phyloP scores from a whole-genome alignment of 1,140 invertebrate species.

The Aethina tumida region DNA sequence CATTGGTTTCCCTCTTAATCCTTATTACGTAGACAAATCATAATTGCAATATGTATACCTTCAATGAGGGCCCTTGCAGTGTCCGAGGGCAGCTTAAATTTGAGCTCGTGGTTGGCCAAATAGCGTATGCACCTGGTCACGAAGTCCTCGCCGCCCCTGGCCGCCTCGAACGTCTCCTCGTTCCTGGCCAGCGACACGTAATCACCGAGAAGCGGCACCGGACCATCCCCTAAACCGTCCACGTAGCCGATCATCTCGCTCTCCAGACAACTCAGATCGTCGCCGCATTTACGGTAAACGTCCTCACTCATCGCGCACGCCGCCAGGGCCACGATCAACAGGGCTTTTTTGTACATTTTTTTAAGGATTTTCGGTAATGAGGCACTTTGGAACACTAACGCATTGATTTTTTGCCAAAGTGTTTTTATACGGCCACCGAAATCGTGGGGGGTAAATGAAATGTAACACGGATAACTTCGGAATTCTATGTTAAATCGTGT shows the following conservation, averaged over 20 bases:
- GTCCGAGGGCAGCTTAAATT: conserved; percentile 31
- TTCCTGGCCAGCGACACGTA: conserved; percentile 30
- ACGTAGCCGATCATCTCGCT: conserved; percentile 36
- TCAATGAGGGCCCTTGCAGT: conserved; percentile 21
- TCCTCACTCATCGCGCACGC: too few species aligned
- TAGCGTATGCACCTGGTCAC: conserved; percentile 35
- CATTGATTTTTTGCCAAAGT: too few species aligned
- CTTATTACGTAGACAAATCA: too few species aligned
- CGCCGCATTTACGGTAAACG: conserved; percentile 18
- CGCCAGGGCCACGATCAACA: conserved; percentile 3
- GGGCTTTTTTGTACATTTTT: conserved; percentile 5
- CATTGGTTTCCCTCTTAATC: too few species aligned
- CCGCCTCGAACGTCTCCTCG: conserved; percentile 27
- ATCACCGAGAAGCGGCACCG: conserved; percentile 35
- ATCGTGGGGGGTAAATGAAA: too few species aligned
- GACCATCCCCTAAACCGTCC: conserved; percentile 35
- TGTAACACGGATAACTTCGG: too few species aligned
- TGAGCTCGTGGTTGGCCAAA: conserved; percentile 35
- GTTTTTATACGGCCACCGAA: too few species aligned
- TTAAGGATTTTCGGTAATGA: background rate
- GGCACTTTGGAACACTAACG: too few species aligned
- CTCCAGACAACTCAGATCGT: conserved; percentile 28
- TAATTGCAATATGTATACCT: too few species aligned
- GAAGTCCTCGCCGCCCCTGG: conserved; percentile 12
- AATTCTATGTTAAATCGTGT: too few species aligned